Evolutionary conservation across 2,888 invertebrate genomes (phyloP).

Genomic region (Sinodicranocentrus sp.): DNA sequence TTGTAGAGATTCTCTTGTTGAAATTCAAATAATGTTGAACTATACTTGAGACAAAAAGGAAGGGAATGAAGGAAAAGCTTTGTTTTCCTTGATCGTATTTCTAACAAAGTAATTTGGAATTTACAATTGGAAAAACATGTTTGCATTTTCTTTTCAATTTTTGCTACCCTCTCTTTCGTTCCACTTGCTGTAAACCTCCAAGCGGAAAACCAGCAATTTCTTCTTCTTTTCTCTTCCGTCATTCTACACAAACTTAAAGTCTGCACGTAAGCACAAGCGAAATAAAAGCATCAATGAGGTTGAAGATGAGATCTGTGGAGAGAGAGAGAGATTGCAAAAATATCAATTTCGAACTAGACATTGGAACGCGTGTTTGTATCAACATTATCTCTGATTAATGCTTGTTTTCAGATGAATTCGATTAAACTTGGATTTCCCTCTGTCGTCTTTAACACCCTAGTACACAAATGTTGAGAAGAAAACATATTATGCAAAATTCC

Average conservation of each 20-base stretch:
- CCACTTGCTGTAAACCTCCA: neutral
- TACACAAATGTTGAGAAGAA: conserved; percentile 1
- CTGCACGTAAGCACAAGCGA: neutral
- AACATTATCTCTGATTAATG: conserved; percentile 60
- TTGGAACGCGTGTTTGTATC: conserved; percentile 48
- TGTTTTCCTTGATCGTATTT: neutral
- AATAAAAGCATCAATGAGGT: neutral
- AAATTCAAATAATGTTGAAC: neutral
- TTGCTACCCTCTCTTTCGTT: too few relatives aligned
- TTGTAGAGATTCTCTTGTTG: neutral
- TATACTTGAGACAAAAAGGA: too few relatives aligned
- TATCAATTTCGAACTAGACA: conserved; percentile 60
- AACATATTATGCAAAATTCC: neutral
- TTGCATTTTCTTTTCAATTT: too few relatives aligned
- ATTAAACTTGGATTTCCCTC: conserved; percentile 45
- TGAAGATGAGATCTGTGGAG: neutral
- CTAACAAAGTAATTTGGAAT: neutral
- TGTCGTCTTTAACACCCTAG: neutral
- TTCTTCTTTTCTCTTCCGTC: neutral
- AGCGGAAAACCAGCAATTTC: neutral
- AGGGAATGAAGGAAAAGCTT: too few relatives aligned
- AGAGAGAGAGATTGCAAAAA: conserved; percentile 37
- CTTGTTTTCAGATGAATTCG: conserved; percentile 45
- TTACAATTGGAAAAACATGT: too few relatives aligned
- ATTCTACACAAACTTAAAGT: neutral